Evolutionary conservation across 2,797 vertebrate species (phyloP).

Genomic region (Urosaurus nigricauda): DNA sequence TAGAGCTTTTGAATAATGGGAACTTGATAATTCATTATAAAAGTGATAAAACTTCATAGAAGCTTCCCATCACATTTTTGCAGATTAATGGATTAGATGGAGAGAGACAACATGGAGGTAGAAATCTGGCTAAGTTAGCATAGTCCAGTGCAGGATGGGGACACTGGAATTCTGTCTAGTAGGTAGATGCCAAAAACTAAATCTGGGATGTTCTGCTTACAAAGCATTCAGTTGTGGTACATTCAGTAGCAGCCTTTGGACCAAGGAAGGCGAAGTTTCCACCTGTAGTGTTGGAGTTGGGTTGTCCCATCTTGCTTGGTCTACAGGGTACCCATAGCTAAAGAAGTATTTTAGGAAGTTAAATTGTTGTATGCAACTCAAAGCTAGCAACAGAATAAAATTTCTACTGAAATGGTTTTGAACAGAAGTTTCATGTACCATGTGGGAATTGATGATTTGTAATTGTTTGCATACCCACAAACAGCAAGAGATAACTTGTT

Average conservation of each 20-base stretch:
- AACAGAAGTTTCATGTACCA: neutral
- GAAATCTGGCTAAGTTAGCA: too few relatives aligned
- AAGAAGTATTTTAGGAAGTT: constrained; percentile 28
- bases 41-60: neutral
- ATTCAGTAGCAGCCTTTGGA: neutral
- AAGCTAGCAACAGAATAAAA: neutral
- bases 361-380: neutral
- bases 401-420: neutral
- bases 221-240: neutral
- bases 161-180: neutral
- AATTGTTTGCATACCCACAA: constrained; percentile 14
- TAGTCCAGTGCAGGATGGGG: neutral
- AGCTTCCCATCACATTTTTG: neutral
- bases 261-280: too few relatives aligned
- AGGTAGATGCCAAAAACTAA: neutral
- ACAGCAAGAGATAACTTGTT: neutral
- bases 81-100: neutral
- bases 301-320: too few relatives aligned
- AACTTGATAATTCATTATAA: neutral
- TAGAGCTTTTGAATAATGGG: too few relatives aligned
- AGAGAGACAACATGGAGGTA: neutral
- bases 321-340: neutral
- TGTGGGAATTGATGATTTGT: constrained; percentile 8
- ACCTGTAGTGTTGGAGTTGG: too few relatives aligned
- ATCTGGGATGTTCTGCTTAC: neutral